A percentile compares a stretch with the other conserved stretches of the same genome.
These are phyloP conservation scores for Argyra leucocephala DNA, from an alignment of 2,888 invertebrate genomes.

Conservation along the genomic window DNA sequence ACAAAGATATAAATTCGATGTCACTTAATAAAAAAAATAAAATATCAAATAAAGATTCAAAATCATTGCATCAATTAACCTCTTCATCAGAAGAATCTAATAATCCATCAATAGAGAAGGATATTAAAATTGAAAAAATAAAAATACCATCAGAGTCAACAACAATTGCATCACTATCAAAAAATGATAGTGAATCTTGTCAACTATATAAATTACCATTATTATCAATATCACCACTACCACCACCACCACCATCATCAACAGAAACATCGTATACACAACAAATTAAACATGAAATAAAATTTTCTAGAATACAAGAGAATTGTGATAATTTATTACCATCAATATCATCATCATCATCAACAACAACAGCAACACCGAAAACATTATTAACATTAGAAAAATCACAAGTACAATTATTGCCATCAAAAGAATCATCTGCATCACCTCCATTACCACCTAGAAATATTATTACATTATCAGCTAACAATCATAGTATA, in stretches of 20 bases:
- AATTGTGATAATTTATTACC: slow-evolving; percentile 1
- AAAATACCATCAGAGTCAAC: slow-evolving; percentile 27
- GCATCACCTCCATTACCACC: slow-evolving; percentile 15
- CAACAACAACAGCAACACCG: slow-evolving; percentile 12
- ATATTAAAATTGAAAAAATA: slow-evolving; percentile 17
- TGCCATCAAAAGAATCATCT: slow-evolving; percentile 13
- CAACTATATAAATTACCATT: not conserved
- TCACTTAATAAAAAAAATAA: slow-evolving; percentile 13
- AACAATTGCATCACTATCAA: slow-evolving; percentile 21
- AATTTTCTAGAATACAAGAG: not conserved
- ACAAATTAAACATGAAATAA: not conserved
- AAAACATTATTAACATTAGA: slow-evolving; percentile 7
- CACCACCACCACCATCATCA: slow-evolving; percentile 17
- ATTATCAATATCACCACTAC: slow-evolving; percentile 16
- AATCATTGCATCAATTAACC: slow-evolving; percentile 20
- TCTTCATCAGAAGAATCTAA: slow-evolving; percentile 21
- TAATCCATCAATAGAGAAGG: slow-evolving; percentile 21
- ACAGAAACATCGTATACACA: slow-evolving; percentile 20
- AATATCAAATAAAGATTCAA: slow-evolving; percentile 9
- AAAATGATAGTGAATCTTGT: slow-evolving; percentile 10
- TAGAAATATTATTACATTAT: not conserved
- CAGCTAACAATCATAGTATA: not conserved
- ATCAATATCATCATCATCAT: not conserved
- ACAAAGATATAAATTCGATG: slow-evolving; percentile 10
- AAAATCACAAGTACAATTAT: not conserved